Evolutionary conservation across 2,888 invertebrate species (phyloP).

Genomic region (Hemistola chrysoprasaria): DNA sequence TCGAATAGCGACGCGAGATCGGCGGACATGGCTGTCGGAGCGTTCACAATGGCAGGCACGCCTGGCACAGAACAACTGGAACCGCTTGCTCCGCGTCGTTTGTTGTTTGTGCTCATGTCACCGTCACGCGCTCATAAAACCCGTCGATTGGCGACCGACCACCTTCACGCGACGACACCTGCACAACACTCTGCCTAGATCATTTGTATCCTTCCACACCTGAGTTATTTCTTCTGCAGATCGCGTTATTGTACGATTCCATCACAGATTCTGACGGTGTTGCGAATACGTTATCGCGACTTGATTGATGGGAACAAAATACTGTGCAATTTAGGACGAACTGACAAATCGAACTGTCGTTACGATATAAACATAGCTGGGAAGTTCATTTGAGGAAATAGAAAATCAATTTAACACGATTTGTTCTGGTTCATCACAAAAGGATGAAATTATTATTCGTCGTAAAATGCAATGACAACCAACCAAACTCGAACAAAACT

Average conservation of each 20-base stretch:
- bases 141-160: conserved; percentile 61
- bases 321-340: conserved; percentile 39
- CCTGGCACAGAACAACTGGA: conserved; percentile 79
- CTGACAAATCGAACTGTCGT: conserved; percentile 26
- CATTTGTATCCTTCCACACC: conserved; percentile 75
- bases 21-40: conserved; percentile 87
- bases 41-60: conserved; percentile 79
- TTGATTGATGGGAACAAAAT: conserved; percentile 41
- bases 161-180: conserved; percentile 37
- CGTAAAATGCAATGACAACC: conserved; percentile 54
- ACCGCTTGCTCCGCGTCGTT: conserved; percentile 79
- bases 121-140: conserved; percentile 72
- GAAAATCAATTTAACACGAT: conserved; percentile 42
- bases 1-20: conserved; percentile 96
- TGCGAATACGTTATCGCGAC: conserved; percentile 31
- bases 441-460: conserved; percentile 45
- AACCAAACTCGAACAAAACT: conserved; percentile 47
- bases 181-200: conserved; percentile 39
- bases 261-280: conserved; percentile 59
- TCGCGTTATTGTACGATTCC: conserved; percentile 64
- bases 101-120: conserved; percentile 82
- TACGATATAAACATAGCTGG: conserved; percentile 31
- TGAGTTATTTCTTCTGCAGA: conserved; percentile 65
- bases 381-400: conserved; percentile 25
- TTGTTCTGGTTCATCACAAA: conserved; percentile 58